Evolutionary conservation across 2,888 invertebrate species (phyloP).

Genomic region (Nasonia oneida): DNA sequence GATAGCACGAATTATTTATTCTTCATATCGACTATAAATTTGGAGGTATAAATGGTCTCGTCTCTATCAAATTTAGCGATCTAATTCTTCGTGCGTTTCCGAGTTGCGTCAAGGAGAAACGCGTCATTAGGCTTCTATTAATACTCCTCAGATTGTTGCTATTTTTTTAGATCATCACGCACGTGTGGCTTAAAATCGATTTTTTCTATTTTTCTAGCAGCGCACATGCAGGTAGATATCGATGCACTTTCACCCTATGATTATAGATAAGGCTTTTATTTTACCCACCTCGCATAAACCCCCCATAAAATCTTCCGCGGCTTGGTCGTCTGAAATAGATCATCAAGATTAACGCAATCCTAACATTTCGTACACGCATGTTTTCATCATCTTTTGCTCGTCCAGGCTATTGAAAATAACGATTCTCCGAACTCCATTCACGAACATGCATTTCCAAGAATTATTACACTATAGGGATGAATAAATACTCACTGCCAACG

Average conservation of each 20-base stretch:
- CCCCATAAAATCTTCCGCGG: neutral
- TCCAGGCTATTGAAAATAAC: too few species aligned
- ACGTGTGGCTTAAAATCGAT: neutral
- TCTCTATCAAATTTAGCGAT: neutral
- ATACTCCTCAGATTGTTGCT: neutral
- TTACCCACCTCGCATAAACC: too few species aligned
- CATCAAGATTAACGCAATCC: neutral
- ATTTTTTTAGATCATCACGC: neutral
- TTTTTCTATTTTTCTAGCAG: neutral
- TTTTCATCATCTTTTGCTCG: too few species aligned
- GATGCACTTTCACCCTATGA: too few species aligned
- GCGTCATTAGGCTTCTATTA: neutral
- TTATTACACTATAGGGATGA: too few species aligned
- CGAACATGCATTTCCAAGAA: too few species aligned
- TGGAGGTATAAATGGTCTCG: too few species aligned
- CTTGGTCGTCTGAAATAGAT: neutral
- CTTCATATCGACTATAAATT: too few species aligned
- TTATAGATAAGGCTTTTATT: neutral
- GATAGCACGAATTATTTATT: too few species aligned
- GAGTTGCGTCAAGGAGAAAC: neutral
- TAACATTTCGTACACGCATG: neutral
- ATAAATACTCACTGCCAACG: too few species aligned
- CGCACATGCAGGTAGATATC: neutral
- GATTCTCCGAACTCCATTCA: too few species aligned
- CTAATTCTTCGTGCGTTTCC: neutral